Base-by-base conservation (phyloP, 92 coral and sea anemone species). In the Phenganax subtilis region DNA sequence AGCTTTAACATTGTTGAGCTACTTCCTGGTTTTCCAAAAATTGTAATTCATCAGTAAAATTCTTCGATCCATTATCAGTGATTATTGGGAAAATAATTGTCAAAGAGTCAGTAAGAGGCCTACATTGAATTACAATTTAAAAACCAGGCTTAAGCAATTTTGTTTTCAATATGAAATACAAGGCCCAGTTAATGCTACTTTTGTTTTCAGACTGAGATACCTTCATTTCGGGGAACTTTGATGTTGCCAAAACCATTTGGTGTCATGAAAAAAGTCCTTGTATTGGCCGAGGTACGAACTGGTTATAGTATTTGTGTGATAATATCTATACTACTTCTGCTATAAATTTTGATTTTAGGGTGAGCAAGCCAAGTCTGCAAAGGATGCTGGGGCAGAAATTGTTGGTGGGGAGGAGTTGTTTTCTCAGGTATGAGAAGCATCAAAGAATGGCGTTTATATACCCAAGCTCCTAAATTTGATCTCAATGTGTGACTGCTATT, bases 391-490 rank as follows among this genome's bases (percentile, higher is more conserved):
- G 9, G 97, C 92, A 85, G 96, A 91, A 62, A 66, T 89, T 83
- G 97, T 94, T 70, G 98, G 98, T 54, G 98, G 92, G 44, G 92
- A 92, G 63, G 98, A 94, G 6, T 82, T 94, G 51, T 85, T 94
- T 84, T 76, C 91, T 20, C 87, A 91, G 92, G 98, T 94, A 61
- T 53, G 72, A 12, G 31, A n/a, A 0, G 2, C 47, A 37, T 37
- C 47, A 37, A 37, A 37, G 47, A 37, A 37, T 37, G 47, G 47
- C 5, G 47, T 1, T 37, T 5, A 37, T 37, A 37, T 37, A 37
- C 5, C 47, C 47, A 5, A 37, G 47, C 5, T 37, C 5, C 47
- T 37, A 1, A 2, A 37, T 5, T 37, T 37, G 47, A 37, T 37
- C 65, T 59, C 25, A 86, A 60, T 30, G 66, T 57, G 6, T 81